These are phyloP conservation scores for Genyomyrus donnyi DNA, from an alignment of 2,113 vertebrate genomes.

Conservation along the genomic window DNA sequence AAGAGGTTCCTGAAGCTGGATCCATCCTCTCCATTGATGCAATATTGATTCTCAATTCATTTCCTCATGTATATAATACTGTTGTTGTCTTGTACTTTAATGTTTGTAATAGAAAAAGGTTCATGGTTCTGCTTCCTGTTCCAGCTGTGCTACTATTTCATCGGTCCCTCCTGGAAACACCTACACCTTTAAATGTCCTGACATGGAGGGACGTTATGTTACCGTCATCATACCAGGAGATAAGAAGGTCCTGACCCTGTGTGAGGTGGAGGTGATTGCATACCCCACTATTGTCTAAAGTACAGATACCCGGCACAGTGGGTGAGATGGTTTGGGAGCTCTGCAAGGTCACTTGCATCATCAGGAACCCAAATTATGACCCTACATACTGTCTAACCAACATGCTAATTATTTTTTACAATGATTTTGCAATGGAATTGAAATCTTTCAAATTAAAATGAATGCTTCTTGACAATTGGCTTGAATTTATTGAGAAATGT, in stretches of 20 bases:
- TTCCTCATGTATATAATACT: background rate
- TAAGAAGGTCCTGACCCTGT: background rate
- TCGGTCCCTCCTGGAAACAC: slow-evolving; percentile 3
- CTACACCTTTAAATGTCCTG: slow-evolving; percentile 17
- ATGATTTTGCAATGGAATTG: background rate
- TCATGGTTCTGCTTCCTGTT: background rate
- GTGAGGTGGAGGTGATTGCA: slow-evolving; percentile 30
- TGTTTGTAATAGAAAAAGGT: background rate
- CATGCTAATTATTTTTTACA: background rate
- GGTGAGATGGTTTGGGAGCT: background rate
- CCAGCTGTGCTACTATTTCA: slow-evolving; percentile 12
- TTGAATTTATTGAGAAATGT: background rate
- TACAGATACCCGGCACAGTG: background rate
- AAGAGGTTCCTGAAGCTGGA: no score
- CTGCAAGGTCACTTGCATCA: no score
- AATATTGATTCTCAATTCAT: background rate
- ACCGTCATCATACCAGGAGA: slow-evolving; percentile 9
- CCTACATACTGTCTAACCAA: background rate
- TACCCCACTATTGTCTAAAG: background rate
- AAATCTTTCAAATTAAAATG: background rate
- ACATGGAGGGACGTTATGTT: slow-evolving; percentile 16
- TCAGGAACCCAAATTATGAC: background rate
- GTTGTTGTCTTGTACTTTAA: background rate
- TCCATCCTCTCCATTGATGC: background rate
- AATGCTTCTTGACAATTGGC: background rate